Evolutionary conservation across 2,797 vertebrate species (phyloP).

Genomic region (Ataeniobius toweri): DNA sequence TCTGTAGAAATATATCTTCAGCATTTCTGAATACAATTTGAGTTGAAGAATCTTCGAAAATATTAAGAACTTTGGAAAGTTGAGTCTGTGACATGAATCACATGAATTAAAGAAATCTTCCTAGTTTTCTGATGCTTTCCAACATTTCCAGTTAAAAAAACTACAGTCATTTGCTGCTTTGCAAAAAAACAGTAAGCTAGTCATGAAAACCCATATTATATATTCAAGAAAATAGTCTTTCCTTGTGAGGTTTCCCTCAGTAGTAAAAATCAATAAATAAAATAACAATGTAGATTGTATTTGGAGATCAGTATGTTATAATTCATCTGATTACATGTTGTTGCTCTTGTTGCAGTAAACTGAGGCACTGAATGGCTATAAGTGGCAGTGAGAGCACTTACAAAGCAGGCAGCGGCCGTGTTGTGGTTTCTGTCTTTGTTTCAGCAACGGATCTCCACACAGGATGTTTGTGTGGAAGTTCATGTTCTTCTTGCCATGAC

Average conservation of each 20-base stretch:
- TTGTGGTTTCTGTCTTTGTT: background rate
- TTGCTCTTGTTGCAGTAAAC: background rate
- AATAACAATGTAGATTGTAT: background rate
- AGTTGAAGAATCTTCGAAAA: background rate
- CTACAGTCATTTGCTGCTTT: background rate
- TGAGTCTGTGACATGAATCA: background rate
- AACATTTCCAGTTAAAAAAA: background rate
- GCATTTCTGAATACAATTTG: background rate
- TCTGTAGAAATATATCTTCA: background rate
- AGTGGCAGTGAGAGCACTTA: background rate
- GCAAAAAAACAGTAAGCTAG: background rate
- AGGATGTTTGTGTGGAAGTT: conserved; percentile 9
- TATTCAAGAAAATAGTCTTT: background rate
- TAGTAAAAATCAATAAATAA: too few species aligned
- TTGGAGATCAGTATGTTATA: background rate
- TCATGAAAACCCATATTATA: background rate
- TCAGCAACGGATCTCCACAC: background rate
- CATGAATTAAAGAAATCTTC: background rate
- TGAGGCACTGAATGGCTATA: background rate
- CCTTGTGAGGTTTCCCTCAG: background rate
- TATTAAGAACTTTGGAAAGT: background rate
- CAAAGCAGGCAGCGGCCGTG: background rate
- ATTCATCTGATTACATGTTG: background rate
- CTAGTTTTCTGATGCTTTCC: background rate
- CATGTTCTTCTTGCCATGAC: background rate